phyloP scores from a whole-genome alignment of 1,140 invertebrate species.

The Idris sp. region DNA sequence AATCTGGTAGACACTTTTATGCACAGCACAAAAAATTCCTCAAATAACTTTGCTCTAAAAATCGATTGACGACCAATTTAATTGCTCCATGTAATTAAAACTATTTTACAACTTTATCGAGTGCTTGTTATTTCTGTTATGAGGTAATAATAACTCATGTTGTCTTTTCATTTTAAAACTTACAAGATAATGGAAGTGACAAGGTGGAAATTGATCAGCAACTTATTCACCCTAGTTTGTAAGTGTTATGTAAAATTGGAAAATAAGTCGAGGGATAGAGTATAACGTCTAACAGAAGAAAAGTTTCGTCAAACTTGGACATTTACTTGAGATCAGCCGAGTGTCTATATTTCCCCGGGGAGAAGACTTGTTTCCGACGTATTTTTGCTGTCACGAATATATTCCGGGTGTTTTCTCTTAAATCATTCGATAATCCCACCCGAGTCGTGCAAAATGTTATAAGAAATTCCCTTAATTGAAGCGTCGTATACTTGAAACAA shows the following conservation, averaged over 20 bases:
- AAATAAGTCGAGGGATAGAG: conserved; percentile 9
- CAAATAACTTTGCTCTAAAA: too few species aligned
- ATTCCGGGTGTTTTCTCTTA: conserved; percentile 33
- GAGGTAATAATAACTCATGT: too few species aligned
- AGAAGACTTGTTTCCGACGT: conserved; percentile 42
- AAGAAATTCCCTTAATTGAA: conserved; percentile 33
- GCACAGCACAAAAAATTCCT: too few species aligned
- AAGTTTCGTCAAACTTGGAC: conserved; percentile 55
- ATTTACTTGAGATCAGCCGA: conserved; percentile 31
- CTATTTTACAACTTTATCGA: conserved; percentile 40
- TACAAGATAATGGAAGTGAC: conserved; percentile 8
- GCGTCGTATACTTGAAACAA: neutral
- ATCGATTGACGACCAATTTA: conserved; percentile 20
- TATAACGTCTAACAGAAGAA: conserved; percentile 31
- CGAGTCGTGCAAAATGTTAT: conserved; percentile 12
- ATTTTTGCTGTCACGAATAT: conserved; percentile 45
- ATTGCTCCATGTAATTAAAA: conserved; percentile 40
- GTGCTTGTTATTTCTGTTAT: too few species aligned
- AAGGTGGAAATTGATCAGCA: conserved; percentile 13
- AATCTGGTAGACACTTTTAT: conserved; percentile 5
- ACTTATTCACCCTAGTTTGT: neutral
- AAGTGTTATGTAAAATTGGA: conserved; percentile 36
- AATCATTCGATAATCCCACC: conserved; percentile 49
- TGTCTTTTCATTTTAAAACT: too few species aligned
- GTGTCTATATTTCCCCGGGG: conserved; percentile 57